Base-by-base conservation (phyloP, 2,888 invertebrate species). In the Pterostichus niger region DNA sequence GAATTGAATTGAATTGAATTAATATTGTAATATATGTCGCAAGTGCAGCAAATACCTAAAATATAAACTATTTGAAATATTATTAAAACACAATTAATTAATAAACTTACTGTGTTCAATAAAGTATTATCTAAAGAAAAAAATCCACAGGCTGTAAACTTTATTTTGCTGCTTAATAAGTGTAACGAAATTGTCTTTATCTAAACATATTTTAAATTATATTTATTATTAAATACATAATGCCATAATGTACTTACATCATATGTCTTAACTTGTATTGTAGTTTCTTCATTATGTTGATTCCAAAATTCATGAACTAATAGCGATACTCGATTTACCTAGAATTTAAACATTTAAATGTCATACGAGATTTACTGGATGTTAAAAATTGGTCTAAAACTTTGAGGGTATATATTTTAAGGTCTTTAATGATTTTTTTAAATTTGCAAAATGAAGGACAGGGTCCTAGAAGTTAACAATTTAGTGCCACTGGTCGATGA, bases 1-100 rank as follows among this genome's bases (percentile, higher is more conserved):
- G 46, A 73, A 73, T 73, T 73, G 73, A 13, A 49, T 73, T 73
- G 46, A 73, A 73, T 73, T 73, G 73, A 13, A 49, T 73, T 73
- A 46, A 15, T 46, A 73, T 73, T 49, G 49, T 49, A 17, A 73
- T 46, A n/a, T 73, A 73, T 11, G 73, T 73, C 10, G 73, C 7
- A 10, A 46, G 1, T 15, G 46, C 73, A 44, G 73, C 46, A 9
- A 73, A 46, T 0, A 73, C 15, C 73, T 73, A 31, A 73, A 73
- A 73, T 11, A 10, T 13, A 33, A 24, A 24, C 24, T 24, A 24
- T 24, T 24, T 24, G 1, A 24, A 24, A 24, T 3, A 24, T 24
- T 24, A 24, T 24, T 24, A 24, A 24, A 24, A 24, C 24, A 24
- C 24, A 24, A 24, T 24, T 24, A 24, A 24, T 24, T 24, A 24